A percentile compares a stretch with the other conserved stretches of the same genome.
These are phyloP conservation scores for Andrena cerasifolii DNA, from an alignment of 1,140 invertebrate species.

Conservation along the genomic window DNA sequence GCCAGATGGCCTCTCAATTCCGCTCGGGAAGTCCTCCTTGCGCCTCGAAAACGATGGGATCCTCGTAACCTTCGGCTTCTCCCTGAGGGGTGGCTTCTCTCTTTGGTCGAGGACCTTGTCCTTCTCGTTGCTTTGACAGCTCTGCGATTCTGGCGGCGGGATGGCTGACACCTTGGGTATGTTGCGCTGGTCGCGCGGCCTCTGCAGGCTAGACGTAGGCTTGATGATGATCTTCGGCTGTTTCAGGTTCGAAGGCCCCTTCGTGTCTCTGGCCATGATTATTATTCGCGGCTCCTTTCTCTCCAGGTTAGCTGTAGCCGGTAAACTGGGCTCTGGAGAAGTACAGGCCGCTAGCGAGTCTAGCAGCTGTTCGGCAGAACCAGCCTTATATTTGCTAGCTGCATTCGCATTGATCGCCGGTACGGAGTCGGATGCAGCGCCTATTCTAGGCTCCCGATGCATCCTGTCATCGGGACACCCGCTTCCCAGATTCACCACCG, in stretches of 20 bases:
- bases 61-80: conserved; percentile 72
- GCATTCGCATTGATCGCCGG: background rate
- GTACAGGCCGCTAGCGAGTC: background rate
- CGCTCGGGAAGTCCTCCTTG: conserved; percentile 55
- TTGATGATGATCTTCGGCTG: conserved; percentile 83
- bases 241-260: conserved; percentile 54
- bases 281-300: conserved; percentile 68
- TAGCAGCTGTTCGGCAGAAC: background rate
- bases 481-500: background rate
- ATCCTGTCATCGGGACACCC: conserved; percentile 19
- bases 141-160: conserved; percentile 71
- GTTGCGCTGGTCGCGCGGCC: conserved; percentile 73
- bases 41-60: conserved; percentile 72
- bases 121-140: conserved; percentile 61
- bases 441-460: conserved; percentile 34
- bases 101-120: conserved; percentile 54
- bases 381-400: background rate
- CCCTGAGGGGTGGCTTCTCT: conserved; percentile 67
- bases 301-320: conserved; percentile 9
- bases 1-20: conserved; percentile 53
- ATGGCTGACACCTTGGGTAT: conserved; percentile 80
- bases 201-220: conserved; percentile 75
- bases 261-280: conserved; percentile 58
- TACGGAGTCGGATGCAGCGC: background rate
- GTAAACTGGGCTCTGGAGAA: background rate